Evolutionary conservation across 1,140 invertebrate genomes (phyloP).

Genomic region (Ceratina calcarata): DNA sequence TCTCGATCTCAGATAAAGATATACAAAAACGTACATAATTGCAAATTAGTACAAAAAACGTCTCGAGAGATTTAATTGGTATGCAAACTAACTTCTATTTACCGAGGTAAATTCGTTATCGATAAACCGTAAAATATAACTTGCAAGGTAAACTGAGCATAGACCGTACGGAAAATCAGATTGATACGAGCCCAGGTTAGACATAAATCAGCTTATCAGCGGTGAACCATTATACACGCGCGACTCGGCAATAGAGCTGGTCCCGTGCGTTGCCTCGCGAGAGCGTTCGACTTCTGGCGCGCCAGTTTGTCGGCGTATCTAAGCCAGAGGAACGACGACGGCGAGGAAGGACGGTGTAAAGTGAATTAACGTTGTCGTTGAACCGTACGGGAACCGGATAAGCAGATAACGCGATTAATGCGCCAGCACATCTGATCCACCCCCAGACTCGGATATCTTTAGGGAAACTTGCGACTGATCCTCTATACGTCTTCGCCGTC

Average conservation of each 20-base stretch:
- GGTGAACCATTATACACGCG: constrained; percentile 42
- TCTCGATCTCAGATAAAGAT: neutral
- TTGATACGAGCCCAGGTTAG: neutral
- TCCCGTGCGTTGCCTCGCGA: constrained; percentile 15
- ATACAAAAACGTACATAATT: neutral
- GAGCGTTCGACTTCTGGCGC: constrained; percentile 45
- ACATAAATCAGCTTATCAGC: constrained; percentile 25
- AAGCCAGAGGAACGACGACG: neutral
- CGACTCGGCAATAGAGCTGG: constrained; percentile 54
- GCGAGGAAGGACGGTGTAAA: constrained; percentile 47
- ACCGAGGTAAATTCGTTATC: neutral
- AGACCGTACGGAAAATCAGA: neutral
- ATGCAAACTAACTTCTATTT: neutral
- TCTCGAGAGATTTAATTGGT: neutral
- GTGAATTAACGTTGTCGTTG: constrained; percentile 61
- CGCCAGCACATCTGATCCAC: constrained; percentile 33
- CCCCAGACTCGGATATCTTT: constrained; percentile 5
- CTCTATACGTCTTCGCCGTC: constrained; percentile 1
- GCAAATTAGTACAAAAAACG: neutral
- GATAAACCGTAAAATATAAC: neutral
- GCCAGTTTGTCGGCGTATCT: constrained; percentile 52
- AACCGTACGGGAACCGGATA: constrained; percentile 51
- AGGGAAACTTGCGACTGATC: constrained; percentile 12
- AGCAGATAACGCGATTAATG: constrained; percentile 65
- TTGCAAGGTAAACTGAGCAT: neutral